phyloP scores from a whole-genome alignment of 2,888 invertebrate genomes.

The Meghimatium bilineatum region DNA sequence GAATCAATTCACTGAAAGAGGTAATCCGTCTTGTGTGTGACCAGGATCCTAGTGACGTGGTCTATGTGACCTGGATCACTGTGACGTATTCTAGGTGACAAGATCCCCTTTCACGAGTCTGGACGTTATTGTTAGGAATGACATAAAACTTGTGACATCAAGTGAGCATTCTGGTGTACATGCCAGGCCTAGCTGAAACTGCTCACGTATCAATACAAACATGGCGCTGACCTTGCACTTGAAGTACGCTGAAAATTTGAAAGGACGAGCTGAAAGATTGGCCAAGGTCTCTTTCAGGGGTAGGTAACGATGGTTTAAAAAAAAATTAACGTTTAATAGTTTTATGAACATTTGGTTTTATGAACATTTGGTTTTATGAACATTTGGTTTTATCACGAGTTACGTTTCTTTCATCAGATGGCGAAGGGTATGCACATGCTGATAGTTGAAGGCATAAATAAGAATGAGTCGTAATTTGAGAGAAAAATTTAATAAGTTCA shows the following conservation, averaged over 20 bases:
- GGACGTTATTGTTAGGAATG: background rate
- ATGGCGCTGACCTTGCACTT: constrained; percentile 76
- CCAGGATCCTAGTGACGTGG: background rate
- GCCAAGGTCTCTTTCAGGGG: constrained; percentile 83
- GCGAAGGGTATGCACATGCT: no score
- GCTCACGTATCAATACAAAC: background rate
- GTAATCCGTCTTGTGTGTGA: background rate
- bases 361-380: no score
- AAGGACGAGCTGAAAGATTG: constrained; percentile 72
- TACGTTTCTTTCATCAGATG: no score
- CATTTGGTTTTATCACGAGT: no score
- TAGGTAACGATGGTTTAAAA: constrained; percentile 79
- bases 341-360: no score
- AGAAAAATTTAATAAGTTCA: no score
- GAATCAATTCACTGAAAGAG: background rate
- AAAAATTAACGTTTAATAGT: no score
- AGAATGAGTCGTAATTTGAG: no score
- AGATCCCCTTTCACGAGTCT: no score
- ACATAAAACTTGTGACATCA: background rate
- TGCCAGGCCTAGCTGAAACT: background rate
- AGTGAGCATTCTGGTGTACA: background rate
- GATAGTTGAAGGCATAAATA: no score
- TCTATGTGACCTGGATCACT: background rate
- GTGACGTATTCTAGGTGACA: background rate
- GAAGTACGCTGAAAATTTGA: constrained; percentile 75